phyloP scores from a whole-genome alignment of 1,140 invertebrate species.

The Ectropis grisescens region DNA sequence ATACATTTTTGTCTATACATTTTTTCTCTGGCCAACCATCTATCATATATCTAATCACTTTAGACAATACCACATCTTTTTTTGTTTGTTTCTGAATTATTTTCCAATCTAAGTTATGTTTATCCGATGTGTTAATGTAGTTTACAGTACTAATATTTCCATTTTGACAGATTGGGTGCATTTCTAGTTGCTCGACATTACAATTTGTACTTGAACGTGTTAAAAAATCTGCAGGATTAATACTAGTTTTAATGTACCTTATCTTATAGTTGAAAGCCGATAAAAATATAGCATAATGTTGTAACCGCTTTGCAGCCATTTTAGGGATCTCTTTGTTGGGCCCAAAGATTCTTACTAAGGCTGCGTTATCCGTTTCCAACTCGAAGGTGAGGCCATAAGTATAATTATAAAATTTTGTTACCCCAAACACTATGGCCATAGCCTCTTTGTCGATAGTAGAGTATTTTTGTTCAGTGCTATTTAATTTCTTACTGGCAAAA shows the following conservation, averaged over 20 bases:
- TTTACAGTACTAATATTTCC: slow-evolving; percentile 3
- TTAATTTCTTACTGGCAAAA: slow-evolving; percentile 21
- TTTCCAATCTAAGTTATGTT: slow-evolving; percentile 8
- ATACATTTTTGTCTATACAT: slow-evolving; percentile 5
- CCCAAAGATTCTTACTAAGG: slow-evolving; percentile 18
- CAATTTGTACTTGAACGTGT: slow-evolving; percentile 1
- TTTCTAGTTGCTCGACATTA: background rate
- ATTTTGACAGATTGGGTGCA: background rate
- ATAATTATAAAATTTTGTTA: slow-evolving; percentile 20
- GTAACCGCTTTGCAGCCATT: slow-evolving; percentile 18
- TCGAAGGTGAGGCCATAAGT: slow-evolving; percentile 10
- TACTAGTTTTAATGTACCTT: slow-evolving; percentile 13
- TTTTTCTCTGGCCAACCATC: slow-evolving; percentile 19
- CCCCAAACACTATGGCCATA: slow-evolving; percentile 16
- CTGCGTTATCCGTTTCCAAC: slow-evolving; percentile 20
- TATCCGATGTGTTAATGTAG: slow-evolving; percentile 14
- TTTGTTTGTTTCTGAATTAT: slow-evolving; percentile 12
- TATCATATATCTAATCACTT: slow-evolving; percentile 5
- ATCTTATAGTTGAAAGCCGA: slow-evolving; percentile 19
- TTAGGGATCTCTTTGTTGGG: slow-evolving; percentile 19
- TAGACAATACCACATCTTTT: slow-evolving; percentile 10
- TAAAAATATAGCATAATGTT: slow-evolving; percentile 22
- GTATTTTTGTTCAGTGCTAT: slow-evolving; percentile 6
- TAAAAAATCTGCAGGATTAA: slow-evolving; percentile 15
- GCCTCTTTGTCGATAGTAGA: slow-evolving; percentile 14